These are phyloP conservation scores for Brachionus rotundiformis DNA, from an alignment of 1,140 invertebrate species.

Conservation along the genomic window DNA sequence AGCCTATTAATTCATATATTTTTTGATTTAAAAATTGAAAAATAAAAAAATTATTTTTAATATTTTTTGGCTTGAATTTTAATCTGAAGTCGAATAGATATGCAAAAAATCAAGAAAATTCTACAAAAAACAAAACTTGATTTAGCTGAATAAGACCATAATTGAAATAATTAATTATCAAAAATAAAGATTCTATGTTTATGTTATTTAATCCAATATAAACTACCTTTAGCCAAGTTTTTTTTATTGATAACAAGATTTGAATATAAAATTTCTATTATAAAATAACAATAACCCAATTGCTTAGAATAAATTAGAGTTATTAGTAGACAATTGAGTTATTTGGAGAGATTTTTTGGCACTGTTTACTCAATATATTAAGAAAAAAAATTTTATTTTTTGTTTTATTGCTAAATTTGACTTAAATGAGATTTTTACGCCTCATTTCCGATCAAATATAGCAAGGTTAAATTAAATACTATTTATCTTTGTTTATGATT, in stretches of 20 bases:
- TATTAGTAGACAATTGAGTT: not conserved
- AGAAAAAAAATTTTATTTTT: not conserved
- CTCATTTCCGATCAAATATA: not conserved
- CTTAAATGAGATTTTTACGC: not conserved
- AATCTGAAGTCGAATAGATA: not conserved
- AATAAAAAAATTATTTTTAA: no score
- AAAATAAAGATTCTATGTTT: not conserved
- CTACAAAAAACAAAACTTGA: no score
- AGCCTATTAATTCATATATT: no score
- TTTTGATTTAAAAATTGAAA: no score
- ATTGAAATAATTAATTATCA: not conserved
- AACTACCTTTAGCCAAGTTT: constrained; percentile 4
- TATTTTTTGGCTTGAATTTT: no score
- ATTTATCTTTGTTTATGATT: not conserved
- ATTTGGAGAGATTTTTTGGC: not conserved
- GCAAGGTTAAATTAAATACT: not conserved
- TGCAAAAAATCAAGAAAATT: no score
- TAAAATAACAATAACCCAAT: not conserved
- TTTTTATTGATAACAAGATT: constrained; percentile 1
- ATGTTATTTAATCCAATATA: constrained; percentile 11
- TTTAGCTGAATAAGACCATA: not conserved
- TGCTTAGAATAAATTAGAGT: not conserved
- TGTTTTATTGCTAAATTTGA: not conserved
- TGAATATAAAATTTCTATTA: not conserved
- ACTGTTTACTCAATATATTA: not conserved